Evolutionary conservation across 2,113 vertebrate species (phyloP).

Genomic region (Colius striatus): DNA sequence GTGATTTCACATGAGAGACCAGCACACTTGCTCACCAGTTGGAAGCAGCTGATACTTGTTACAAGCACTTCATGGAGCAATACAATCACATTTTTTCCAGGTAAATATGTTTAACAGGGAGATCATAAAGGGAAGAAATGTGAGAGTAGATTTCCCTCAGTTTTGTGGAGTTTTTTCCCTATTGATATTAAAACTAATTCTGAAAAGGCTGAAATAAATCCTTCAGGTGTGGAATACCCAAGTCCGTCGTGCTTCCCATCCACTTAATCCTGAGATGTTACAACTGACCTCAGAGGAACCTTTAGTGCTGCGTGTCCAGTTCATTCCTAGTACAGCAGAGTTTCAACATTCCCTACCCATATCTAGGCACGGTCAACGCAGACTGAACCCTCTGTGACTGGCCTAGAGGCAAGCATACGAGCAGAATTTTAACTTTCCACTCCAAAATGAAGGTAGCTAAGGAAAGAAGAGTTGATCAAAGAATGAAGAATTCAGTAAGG

Average conservation of each 20-base stretch:
- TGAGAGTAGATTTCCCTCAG: neutral
- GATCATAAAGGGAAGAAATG: neutral
- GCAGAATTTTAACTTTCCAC: neutral
- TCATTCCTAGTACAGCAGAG: neutral
- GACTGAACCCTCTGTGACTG: neutral
- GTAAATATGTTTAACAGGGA: neutral
- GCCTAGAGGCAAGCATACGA: neutral
- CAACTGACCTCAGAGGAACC: neutral
- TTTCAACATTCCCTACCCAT: neutral
- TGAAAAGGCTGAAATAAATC: neutral
- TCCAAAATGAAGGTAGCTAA: neutral
- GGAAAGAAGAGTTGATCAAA: neutral
- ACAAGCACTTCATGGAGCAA: neutral
- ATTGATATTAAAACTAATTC: neutral
- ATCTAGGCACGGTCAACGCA: neutral
- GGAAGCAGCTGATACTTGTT: neutral
- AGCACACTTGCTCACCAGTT: rapidly evolving
- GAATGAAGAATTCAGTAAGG: neutral
- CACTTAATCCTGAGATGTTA: neutral
- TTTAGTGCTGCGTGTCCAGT: neutral
- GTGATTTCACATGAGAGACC: neutral
- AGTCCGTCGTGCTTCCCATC: neutral
- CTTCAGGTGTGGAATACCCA: neutral
- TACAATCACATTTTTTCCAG: neutral
- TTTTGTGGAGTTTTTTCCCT: neutral